phyloP scores from a whole-genome alignment of 2,888 invertebrate genomes.

The Drosophila aldrichi region DNA sequence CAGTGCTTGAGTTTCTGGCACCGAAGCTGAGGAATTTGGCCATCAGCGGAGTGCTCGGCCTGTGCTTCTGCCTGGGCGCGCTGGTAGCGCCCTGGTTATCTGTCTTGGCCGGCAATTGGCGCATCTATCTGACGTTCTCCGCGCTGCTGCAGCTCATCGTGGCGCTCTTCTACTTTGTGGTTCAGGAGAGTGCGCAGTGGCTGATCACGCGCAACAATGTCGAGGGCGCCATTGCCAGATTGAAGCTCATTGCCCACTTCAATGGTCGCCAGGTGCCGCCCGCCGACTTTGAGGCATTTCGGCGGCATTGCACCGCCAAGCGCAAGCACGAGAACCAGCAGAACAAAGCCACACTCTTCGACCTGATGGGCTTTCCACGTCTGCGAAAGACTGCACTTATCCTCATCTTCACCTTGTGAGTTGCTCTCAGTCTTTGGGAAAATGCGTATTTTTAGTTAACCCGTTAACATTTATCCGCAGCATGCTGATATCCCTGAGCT shows the following conservation, averaged over 20 bases:
- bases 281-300: constrained; percentile 77
- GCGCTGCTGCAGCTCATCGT: constrained; percentile 86
- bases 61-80: constrained; percentile 87
- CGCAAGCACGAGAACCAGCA: constrained; percentile 46
- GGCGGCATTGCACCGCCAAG: constrained; percentile 71
- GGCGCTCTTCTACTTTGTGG: constrained; percentile 86
- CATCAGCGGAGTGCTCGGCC: constrained; percentile 86
- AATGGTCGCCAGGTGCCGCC: constrained; percentile 85
- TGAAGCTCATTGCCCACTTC: constrained; percentile 86
- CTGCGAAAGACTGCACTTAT: constrained; percentile 86
- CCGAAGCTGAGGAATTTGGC: constrained; percentile 87
- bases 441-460: background rate
- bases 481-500: constrained; percentile 87
- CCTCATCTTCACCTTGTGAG: constrained; percentile 87
- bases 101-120: constrained; percentile 86
- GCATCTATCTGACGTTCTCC: constrained; percentile 85
- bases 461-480: constrained; percentile 70
- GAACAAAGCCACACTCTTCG: constrained; percentile 76
- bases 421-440: constrained; percentile 20
- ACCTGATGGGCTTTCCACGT: constrained; percentile 86
- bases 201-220: constrained; percentile 86
- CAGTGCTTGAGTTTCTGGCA: constrained; percentile 87
- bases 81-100: constrained; percentile 86
- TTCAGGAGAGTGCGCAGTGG: constrained; percentile 88
- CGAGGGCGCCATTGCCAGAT: constrained; percentile 86